Conservation (phyloP, 2,113 vertebrate species). For the Tupaia tana region DNA sequence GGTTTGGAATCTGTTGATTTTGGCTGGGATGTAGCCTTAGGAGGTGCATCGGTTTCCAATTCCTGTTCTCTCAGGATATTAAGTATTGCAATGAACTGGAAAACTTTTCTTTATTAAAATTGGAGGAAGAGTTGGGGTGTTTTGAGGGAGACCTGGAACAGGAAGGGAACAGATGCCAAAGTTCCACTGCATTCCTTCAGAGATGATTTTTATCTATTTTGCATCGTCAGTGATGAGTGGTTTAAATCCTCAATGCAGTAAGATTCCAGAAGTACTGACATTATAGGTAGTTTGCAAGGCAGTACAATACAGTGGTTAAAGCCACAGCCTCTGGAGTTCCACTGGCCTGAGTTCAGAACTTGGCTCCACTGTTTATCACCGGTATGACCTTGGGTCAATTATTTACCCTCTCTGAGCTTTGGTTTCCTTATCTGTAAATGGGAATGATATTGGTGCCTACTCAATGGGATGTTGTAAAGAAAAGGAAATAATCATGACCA, state of each 20-base stretch:
- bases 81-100: constrained; percentile 67
- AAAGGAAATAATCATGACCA: neutral
- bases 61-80: constrained; percentile 78
- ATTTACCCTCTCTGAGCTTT: neutral
- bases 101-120: constrained; percentile 72
- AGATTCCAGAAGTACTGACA: neutral
- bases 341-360: neutral
- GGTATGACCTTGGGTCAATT: neutral
- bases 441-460: neutral
- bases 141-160: constrained; percentile 57
- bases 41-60: constrained; percentile 74
- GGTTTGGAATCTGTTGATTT: constrained; percentile 77
- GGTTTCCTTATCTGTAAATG: neutral
- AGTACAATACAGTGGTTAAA: neutral
- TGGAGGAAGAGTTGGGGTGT: constrained; percentile 70
- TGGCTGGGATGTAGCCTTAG: constrained; percentile 54
- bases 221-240: neutral
- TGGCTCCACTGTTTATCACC: neutral
- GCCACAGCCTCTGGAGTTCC: neutral
- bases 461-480: neutral
- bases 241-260: neutral
- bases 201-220: constrained; percentile 50
- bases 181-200: constrained; percentile 34
- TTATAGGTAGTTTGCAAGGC: neutral
- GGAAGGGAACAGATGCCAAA: constrained; percentile 61